These are phyloP conservation scores for Acipenser transmontanus DNA, from an alignment of 2,797 vertebrate species.

Conservation along the genomic window DNA sequence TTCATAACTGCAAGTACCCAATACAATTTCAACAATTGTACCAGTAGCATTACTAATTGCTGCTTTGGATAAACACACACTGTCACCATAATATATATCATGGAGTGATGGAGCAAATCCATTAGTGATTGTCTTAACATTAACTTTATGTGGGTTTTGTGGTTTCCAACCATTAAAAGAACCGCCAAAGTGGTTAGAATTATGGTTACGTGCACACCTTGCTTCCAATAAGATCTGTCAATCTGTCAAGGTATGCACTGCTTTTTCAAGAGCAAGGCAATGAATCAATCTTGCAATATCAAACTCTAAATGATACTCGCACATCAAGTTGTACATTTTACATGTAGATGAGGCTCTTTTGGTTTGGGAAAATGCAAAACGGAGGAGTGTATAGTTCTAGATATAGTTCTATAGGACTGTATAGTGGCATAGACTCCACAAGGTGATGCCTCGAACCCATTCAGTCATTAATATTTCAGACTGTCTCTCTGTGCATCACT, in stretches of 20 bases:
- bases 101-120: not conserved
- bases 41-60: not conserved
- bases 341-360: not conserved
- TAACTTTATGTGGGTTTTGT: not conserved
- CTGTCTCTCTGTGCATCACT: too few species aligned
- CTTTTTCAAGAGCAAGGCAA: not conserved
- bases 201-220: not conserved
- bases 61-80: not conserved
- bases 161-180: not conserved
- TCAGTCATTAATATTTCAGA: too few species aligned
- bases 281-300: not conserved
- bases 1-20: not conserved
- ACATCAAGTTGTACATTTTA: not conserved
- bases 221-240: constrained; percentile 3
- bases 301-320: not conserved
- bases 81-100: not conserved
- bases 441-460: too few species aligned
- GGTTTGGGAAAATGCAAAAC: too few species aligned
- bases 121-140: not conserved
- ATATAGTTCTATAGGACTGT: too few species aligned
- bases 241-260: not conserved
- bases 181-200: not conserved
- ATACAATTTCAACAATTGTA: not conserved
- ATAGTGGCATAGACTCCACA: too few species aligned
- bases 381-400: too few species aligned